Base-by-base conservation (phyloP, 2,797 vertebrate species). In the Semotilus atromaculatus region DNA sequence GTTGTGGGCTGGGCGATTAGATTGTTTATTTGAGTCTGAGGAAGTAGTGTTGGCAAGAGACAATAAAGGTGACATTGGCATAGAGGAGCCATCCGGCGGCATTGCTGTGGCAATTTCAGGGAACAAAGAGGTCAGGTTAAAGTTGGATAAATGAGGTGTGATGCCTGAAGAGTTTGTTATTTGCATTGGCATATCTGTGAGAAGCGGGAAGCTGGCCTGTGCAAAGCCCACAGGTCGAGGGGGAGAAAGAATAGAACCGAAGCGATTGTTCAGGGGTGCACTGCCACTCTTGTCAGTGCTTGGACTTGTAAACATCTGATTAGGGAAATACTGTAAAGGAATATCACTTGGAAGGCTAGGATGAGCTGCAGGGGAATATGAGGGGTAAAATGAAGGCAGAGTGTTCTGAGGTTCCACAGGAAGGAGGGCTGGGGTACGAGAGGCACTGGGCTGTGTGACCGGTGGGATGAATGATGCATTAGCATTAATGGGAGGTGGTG, bases 231-330 rank as follows among this genome's bases (percentile, higher is more conserved):
- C 98, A 1, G 98, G 97, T 74, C 98, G 96, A 3, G 98, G 97
- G 2, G 98, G 98, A 40, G 98, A 99, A 45, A 99, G 94, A 90
- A 99, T 99, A n/a, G 98, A 98, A 83, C 98, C 96, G 43, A 99
- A 99, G 34, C 97, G 96, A 91, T 99, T 99, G 92, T 99, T 99
- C 80, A 99, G 93, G 1, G 96, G 95, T 43, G 97, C 95, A 19
- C 95, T 90, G 64, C 95, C 97, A 0, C 96, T 94, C 89, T 99
- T 99, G 91, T 99, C 98, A 0, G 97, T 94, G 85, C 94, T 96
- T 21, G 98, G 97, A 93, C 98, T 99, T 72, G 97, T 96, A 93
- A 99, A 99, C 97, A 99, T 99, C 84, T 99, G 98, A 90, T 99
- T 99, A 80, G 98, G 95, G 86, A 99, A 99, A 90, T 99, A 99